Conservation (phyloP, 2,888 invertebrate species). For the Chrysodeixis includens region DNA sequence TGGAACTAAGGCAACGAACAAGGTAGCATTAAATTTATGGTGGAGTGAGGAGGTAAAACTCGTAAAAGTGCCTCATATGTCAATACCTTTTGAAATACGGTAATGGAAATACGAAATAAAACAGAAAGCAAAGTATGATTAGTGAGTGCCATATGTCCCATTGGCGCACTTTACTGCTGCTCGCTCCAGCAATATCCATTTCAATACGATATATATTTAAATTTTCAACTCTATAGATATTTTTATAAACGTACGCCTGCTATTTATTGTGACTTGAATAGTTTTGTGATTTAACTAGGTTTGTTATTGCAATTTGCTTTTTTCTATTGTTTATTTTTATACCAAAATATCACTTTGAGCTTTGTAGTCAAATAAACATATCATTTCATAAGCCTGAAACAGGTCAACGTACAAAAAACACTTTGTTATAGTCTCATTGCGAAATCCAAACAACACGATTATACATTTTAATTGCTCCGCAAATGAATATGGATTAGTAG, state of each 20-base stretch:
- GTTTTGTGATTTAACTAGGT: constrained; percentile 37
- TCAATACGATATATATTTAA: constrained; percentile 77
- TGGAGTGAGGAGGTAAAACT: constrained; percentile 80
- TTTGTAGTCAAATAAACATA: no score
- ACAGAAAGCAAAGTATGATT: constrained; percentile 89
- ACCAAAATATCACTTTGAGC: neutral
- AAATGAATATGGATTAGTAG: constrained; percentile 43
- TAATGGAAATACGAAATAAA: constrained; percentile 89
- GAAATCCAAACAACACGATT: constrained; percentile 16
- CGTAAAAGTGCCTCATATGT: constrained; percentile 88
- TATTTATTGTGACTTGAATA: constrained; percentile 37
- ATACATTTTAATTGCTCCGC: constrained; percentile 31
- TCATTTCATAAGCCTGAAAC: neutral
- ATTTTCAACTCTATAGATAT: constrained; percentile 59
- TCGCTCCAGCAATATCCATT: constrained; percentile 77
- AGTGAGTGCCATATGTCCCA: constrained; percentile 87
- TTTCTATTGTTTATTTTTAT: neutral
- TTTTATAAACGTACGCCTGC: constrained; percentile 15
- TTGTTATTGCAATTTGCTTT: constrained; percentile 3
- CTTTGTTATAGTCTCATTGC: neutral
- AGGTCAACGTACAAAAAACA: neutral
- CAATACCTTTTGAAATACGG: constrained; percentile 89
- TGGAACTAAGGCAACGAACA: constrained; percentile 70
- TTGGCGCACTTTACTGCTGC: constrained; percentile 84
- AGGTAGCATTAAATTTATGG: constrained; percentile 80